Percentiles rank a stretch among this genome's conserved stretches.
phyloP scores from a whole-genome alignment of 1,140 invertebrate species.

The Lanistes nyassanus region DNA sequence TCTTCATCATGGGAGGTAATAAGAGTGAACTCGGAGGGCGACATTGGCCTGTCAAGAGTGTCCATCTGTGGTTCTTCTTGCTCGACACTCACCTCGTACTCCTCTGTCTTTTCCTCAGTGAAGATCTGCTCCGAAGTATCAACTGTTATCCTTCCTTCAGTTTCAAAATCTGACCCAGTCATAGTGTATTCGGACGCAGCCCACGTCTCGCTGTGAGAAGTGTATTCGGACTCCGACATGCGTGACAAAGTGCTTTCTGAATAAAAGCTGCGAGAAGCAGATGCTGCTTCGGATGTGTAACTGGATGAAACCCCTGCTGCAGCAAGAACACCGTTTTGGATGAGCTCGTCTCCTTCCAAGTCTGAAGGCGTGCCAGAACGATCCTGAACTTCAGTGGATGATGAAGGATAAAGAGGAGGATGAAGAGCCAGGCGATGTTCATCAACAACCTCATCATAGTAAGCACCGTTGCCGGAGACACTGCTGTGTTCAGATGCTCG shows the following conservation, averaged over 20 bases:
- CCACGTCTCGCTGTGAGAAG: constrained; percentile 32
- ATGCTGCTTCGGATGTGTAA: constrained; percentile 16
- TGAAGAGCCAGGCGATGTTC: constrained; percentile 31
- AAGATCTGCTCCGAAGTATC: constrained; percentile 61
- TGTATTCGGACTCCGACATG: constrained; percentile 27
- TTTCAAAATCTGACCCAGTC: constrained; percentile 34
- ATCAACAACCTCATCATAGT: constrained; percentile 19
- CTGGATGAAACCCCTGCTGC: background rate
- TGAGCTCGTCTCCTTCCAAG: constrained; percentile 27
- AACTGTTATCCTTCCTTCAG: constrained; percentile 50
- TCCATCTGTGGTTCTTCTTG: constrained; percentile 25
- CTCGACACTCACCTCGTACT: constrained; percentile 5
- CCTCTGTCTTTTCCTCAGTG: constrained; percentile 54
- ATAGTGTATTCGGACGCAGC: constrained; percentile 34
- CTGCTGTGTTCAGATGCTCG: constrained; percentile 19
- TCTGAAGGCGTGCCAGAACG: constrained; percentile 41
- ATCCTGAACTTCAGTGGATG: constrained; percentile 45
- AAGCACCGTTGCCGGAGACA: constrained; percentile 1
- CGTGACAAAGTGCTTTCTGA: constrained; percentile 22
- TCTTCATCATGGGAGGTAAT: constrained; percentile 37
- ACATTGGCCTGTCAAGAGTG: constrained; percentile 44
- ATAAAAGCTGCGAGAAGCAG: constrained; percentile 13
- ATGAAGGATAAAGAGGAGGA: constrained; percentile 35
- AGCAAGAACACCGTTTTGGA: constrained; percentile 5
- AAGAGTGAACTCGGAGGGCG: constrained; percentile 51